Base-by-base conservation (phyloP, 1,140 invertebrate genomes). In the Anagrus nilaparvatae region DNA sequence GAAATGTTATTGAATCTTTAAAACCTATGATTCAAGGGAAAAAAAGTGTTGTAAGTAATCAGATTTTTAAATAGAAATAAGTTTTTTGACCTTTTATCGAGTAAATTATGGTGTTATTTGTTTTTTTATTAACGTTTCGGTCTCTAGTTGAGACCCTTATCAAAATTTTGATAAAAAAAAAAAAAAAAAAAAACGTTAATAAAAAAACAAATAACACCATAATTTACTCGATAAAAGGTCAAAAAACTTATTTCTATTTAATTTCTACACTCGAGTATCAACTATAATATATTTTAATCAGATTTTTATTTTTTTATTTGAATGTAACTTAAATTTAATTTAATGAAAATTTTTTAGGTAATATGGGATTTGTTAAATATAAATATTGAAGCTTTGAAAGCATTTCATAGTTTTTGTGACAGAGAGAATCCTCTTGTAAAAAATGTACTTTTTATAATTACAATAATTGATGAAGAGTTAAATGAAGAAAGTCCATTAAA, bases 381-480 rank as follows among this genome's bases (percentile, higher is more conserved):
- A 13, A 44, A 61, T 38, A 24, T 49, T 13, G 32, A 54, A 19
- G 55, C 59, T 8, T 41, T 64, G n/a, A 47, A 40, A 48, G 51
- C 52, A 17, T 58, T 67, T 27, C 63, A 67, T 36, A 53, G 56
- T 48, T 50, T 67, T 12, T 64, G 58, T 30, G 64, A 67, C 35
- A 53, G 36, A 20, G 20, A 53, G 25, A 61, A 54, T 30, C 59
- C 62, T 8, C 35, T 63, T 5, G 50, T 63, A 7, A 31, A 24
- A 42, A 40, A 54, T 23, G 52, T 46, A 12, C 31, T 64, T 39
- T 65, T 56, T 27, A 59, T 61, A 38, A 49, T 64, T 7, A 58
- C 55, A 10, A 47, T 67, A 14, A 45, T 53, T n/a, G 33, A 51
- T 4, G 48, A 58, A 16, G 41, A 40, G 33, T 53, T 55, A 34